Evolutionary conservation across 2,888 invertebrate genomes (phyloP), one percentile per base, ranked within the genome.

Genomic region (Drosophila sordidula): DNA sequence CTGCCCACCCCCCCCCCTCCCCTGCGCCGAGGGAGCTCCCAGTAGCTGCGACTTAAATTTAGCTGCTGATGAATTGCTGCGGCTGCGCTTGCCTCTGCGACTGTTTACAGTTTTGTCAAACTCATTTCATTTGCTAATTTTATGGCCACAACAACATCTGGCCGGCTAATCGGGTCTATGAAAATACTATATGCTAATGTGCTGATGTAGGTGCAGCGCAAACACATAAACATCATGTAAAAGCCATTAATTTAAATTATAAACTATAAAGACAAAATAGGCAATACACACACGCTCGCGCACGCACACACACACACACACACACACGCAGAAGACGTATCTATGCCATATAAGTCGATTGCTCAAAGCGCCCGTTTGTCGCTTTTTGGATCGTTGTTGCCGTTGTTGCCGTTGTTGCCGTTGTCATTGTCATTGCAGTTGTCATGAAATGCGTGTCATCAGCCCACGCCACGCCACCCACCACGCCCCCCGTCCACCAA

Each of bases 191-290:
- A 46, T 61, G 58, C 46, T 44, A 59, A 45, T 62, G 11, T 47
- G 61, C 39, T 36, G 42, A 49, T 63, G 42, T 71, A 69, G 80
- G 77, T 78, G 83, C 75, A 69, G 78, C 76, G 51, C 65, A 49
- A 59, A 67, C 66, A 68, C 69, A 82, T 75, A 71, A 80, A 76
- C 76, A 72, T 76, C 80, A 75, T 83, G 80, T 87, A 87, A 81
- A 77, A 70, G 69, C 65, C 75, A 87, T 85, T 87, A 80, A 85
- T 85, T 85, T 85, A 85, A 87, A 85, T 87, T 87, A 86, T 85
- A 74, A 85, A 78, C 84, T 74, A 87, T 80, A 84, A 85, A 84
- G 69, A 69, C 79, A 59, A 85, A 71, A 74, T 65, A 63, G 75
- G 71, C 75, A 68, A 58, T 9, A 22, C 18, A 62, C 22, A 52